phyloP scores from a whole-genome alignment of 2,113 vertebrate genomes.

The Thalassoma bifasciatum region DNA sequence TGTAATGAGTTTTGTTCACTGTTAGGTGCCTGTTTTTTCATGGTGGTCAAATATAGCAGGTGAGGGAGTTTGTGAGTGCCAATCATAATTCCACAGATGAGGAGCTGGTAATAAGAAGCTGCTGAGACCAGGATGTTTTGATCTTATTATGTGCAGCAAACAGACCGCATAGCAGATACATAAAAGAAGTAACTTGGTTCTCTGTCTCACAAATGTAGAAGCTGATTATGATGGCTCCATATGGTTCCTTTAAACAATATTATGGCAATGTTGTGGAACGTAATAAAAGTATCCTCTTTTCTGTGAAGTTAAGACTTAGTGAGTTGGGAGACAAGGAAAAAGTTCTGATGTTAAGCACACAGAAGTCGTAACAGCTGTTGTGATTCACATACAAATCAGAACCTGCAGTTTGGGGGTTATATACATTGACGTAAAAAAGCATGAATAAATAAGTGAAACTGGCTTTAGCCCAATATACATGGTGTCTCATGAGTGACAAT shows the following conservation, averaged over 20 bases:
- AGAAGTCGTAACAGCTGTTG: no score
- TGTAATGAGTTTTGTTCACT: constrained; percentile 12
- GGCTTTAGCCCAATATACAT: no score
- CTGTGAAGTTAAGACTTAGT: no score
- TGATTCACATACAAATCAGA: no score
- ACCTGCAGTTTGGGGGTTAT: no score
- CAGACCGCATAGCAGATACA: neutral
- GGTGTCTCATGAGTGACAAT: no score
- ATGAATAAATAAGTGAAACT: no score
- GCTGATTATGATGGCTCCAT: neutral
- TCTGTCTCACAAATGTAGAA: neutral
- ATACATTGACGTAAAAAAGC: no score
- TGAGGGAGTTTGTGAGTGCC: constrained; percentile 19
- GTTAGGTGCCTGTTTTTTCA: neutral
- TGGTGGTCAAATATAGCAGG: neutral
- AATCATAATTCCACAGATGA: constrained; percentile 6
- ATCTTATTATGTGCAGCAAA: constrained; percentile 12
- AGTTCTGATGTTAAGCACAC: no score
- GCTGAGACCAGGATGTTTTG: neutral
- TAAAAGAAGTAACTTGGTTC: neutral
- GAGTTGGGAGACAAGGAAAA: no score
- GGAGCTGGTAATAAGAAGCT: neutral
- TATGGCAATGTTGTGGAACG: neutral
- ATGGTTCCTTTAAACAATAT: neutral
- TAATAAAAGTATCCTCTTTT: no score